Evolutionary conservation across 92 coral and sea anemone genomes (phyloP).

Genomic region (Bergia sp.): DNA sequence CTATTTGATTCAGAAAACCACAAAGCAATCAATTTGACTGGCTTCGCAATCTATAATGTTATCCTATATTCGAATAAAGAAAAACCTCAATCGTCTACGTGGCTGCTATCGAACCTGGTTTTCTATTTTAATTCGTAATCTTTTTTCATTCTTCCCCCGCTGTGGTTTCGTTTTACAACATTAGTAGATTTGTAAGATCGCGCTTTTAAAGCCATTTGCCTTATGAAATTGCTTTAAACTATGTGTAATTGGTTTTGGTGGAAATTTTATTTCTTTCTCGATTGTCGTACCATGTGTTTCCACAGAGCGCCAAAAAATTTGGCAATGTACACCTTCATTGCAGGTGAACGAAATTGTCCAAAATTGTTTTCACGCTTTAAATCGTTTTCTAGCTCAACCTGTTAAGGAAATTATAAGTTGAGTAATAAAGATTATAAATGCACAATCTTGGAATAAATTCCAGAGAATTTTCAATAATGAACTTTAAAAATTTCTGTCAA

Average conservation of each 20-base stretch:
- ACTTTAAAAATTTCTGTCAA: neutral
- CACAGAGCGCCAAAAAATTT: neutral
- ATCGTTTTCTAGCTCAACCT: neutral
- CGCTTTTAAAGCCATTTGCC: neutral
- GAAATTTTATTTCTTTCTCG: neutral
- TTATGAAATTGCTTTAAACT: neutral
- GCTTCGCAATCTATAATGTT: neutral
- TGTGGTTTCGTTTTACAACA: neutral
- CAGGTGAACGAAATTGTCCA: neutral
- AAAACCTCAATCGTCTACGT: neutral
- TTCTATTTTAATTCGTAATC: neutral
- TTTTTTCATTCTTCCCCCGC: neutral
- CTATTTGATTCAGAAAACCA: neutral
- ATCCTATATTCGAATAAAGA: neutral
- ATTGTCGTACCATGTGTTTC: neutral
- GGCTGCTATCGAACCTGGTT: too few species aligned
- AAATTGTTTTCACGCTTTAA: neutral
- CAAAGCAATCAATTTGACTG: neutral
- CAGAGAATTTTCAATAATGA: neutral
- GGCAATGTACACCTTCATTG: neutral
- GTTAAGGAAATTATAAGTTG: neutral
- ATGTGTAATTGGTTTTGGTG: neutral
- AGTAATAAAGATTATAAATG: neutral
- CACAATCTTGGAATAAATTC: neutral
- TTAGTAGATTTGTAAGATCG: neutral